Percentiles rank a stretch among this genome's conserved stretches.
Evolutionary conservation across 1,140 invertebrate genomes (phyloP).

Genomic region (Temnothorax curvispinosus): DNA sequence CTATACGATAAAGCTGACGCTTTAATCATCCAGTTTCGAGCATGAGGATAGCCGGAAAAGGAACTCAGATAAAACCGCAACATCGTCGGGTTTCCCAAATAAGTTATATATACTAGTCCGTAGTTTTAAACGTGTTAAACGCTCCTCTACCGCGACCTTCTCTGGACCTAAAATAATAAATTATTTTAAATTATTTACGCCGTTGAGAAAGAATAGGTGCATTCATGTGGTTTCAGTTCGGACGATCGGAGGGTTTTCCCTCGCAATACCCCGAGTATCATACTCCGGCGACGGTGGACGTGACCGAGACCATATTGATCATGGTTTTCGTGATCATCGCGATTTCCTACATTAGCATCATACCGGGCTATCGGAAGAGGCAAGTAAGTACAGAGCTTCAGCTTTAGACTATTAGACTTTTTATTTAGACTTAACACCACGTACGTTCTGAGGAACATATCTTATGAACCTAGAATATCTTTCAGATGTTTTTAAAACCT

Average conservation of each 20-base stretch:
- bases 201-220: not conserved
- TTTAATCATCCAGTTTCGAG: conserved; percentile 14
- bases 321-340: conserved; percentile 84
- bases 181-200: conserved; percentile 1
- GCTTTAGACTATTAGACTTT: no score
- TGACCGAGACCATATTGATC: conserved; percentile 86
- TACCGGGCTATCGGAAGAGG: conserved; percentile 84
- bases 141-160: no score
- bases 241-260: conserved; percentile 84
- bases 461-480: not conserved
- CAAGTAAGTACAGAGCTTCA: conserved; percentile 80
- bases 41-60: conserved; percentile 12
- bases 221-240: conserved; percentile 68
- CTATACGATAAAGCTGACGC: not conserved
- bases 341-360: conserved; percentile 84
- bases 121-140: not conserved
- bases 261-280: conserved; percentile 85
- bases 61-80: conserved; percentile 20
- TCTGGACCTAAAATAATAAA: not conserved
- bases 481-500: not conserved
- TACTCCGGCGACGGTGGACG: conserved; percentile 86
- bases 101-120: not conserved
- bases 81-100: no score
- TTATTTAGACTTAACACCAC: not conserved
- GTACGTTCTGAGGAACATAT: not conserved